Conservation (phyloP, 2,797 vertebrate genomes). For the Triplophysa yarkandensis region DNA sequence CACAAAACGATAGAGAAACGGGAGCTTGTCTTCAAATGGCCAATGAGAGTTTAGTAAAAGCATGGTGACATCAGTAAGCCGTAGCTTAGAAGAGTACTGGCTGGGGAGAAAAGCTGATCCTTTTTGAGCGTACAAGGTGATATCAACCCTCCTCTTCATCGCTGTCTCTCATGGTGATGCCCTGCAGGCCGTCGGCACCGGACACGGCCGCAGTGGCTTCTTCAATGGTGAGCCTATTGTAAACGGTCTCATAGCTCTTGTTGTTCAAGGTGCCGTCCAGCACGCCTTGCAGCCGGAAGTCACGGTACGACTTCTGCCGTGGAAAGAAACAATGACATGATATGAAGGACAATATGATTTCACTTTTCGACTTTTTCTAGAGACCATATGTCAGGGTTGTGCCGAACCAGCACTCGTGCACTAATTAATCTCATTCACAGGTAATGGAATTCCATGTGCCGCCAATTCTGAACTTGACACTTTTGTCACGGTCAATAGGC, state of each 20-base stretch:
- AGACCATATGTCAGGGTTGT: neutral
- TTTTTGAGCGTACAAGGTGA: neutral
- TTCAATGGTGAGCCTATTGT: slow-evolving; percentile 89
- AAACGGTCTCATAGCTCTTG: slow-evolving; percentile 89
- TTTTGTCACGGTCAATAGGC: slow-evolving; percentile 34
- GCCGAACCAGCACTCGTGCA: neutral
- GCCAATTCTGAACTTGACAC: slow-evolving; percentile 32
- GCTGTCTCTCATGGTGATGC: slow-evolving; percentile 95
- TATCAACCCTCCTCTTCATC: slow-evolving; percentile 89
- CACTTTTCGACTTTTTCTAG: neutral
- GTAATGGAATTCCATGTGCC: slow-evolving; percentile 26
- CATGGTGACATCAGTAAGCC: slow-evolving; percentile 64
- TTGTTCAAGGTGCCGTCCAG: slow-evolving; percentile 87
- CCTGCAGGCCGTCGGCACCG: slow-evolving; percentile 85
- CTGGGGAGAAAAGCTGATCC: slow-evolving; percentile 14
- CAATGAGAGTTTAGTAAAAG: slow-evolving; percentile 59
- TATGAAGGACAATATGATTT: neutral
- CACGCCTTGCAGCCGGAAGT: slow-evolving; percentile 93
- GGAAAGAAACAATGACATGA: neutral
- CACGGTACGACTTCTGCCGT: slow-evolving; percentile 91
- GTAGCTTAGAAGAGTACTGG: slow-evolving; percentile 44
- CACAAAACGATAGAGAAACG: slow-evolving; percentile 49
- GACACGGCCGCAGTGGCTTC: slow-evolving; percentile 88
- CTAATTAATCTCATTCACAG: slow-evolving; percentile 24
- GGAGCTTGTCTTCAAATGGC: slow-evolving; percentile 49